Evolutionary conservation across 2,888 invertebrate genomes (phyloP), one percentile per base, ranked within the genome.

Genomic region (Machimus atricapillus): DNA sequence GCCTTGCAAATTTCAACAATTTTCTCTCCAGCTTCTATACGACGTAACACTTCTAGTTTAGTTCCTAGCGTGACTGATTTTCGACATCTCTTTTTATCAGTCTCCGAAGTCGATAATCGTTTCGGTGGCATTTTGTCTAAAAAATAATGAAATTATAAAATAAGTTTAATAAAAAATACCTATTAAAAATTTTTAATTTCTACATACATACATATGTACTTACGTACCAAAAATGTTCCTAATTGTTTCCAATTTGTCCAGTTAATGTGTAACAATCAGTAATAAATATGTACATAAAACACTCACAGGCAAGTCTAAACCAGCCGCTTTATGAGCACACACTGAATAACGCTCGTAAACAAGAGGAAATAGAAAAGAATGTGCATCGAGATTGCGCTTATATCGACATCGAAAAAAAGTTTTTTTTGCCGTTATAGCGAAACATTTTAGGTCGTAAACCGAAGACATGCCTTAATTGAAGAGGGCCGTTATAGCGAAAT

Each of bases 201-300:
- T 46, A 43, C 43, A 43, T 43, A 14, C 85, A 88, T 88, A 85
- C 87, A 88, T 87, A 76, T 73, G 83, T 85, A 87, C 83, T 87
- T 87, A 88, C 82, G 87, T 89, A 89, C 88, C 89, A 89, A 89
- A 89, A 89, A 87, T 89, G 89, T 89, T 82, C 88, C 88, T 89
- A 89, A 89, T 89, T 89, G 88, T 89, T 89, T 89, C 43, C 85
- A 89, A 89, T 86, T 88, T 89, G 89, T 89, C 76, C 88, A 89
- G 89, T 89, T 88, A 89, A 89, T 89, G 86, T 89, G 88, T 89
- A 89, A 89, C 88, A 89, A 89, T 89, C 87, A 89, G 86, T 89
- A 89, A 86, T 89, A 89, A 89, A 89, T 82, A 89, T 89, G 89
- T 89, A 89, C 82, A 89, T 89, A 89, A 89, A 89, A 89, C 89